These are phyloP conservation scores for Neogobius melanostomus DNA, from an alignment of 2,113 vertebrate species.

Conservation along the genomic window DNA sequence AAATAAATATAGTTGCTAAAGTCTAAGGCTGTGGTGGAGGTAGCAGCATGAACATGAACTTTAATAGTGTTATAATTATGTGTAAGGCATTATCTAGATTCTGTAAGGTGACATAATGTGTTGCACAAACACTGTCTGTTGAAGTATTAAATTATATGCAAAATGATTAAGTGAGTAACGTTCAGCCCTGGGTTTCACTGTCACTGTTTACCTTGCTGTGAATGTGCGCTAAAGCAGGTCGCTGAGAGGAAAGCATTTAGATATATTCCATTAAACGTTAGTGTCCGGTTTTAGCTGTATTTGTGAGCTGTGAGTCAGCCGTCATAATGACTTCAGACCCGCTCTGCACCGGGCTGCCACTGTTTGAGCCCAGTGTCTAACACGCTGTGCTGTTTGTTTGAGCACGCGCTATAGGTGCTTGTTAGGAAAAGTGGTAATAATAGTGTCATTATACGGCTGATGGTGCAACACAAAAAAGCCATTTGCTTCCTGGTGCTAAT, in stretches of 20 bases:
- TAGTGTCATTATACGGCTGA: not conserved
- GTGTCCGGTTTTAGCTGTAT: conserved; percentile 13
- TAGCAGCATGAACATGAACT: too few relatives aligned
- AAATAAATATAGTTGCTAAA: too few relatives aligned
- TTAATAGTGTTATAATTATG: too few relatives aligned
- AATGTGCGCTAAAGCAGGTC: conserved; percentile 7
- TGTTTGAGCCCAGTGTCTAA: conserved; percentile 20
- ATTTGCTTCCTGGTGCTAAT: not conserved
- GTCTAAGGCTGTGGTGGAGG: too few relatives aligned
- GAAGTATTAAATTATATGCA: too few relatives aligned
- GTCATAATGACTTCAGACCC: conserved; percentile 31
- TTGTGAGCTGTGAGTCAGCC: conserved; percentile 38
- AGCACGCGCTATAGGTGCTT: not conserved
- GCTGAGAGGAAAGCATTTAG: conserved; percentile 7
- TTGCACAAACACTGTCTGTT: too few relatives aligned
- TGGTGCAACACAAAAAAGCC: not conserved
- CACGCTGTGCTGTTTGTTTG: conserved; percentile 1
- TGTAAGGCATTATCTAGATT: too few relatives aligned
- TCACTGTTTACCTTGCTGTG: conserved; percentile 5
- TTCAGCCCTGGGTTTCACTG: conserved; percentile 17
- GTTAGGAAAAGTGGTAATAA: not conserved
- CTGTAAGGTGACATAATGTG: too few relatives aligned
- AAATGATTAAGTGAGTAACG: conserved; percentile 28
- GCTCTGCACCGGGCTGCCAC: not conserved
- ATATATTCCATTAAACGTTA: conserved; percentile 13